These are phyloP conservation scores for Neotragus moschatus DNA, from an alignment of 2,113 vertebrate genomes.

Conservation along the genomic window DNA sequence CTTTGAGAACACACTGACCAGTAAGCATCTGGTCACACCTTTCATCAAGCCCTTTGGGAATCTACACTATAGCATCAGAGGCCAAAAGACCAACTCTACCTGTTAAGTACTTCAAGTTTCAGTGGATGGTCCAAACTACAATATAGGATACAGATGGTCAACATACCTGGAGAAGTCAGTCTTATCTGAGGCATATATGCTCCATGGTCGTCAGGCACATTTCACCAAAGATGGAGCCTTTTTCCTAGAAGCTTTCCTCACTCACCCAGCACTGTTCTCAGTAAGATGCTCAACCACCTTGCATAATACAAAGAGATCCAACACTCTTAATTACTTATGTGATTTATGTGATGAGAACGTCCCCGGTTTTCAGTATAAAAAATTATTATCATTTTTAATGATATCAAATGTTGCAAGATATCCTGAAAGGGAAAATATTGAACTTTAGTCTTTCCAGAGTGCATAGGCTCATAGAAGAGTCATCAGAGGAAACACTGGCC, in stretches of 20 bases:
- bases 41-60: not conserved
- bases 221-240: not conserved
- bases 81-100: not conserved
- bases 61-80: not conserved
- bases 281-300: not conserved
- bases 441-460: not conserved
- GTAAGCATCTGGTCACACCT: not conserved
- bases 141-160: not conserved
- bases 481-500: not conserved
- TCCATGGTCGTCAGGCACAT: not conserved
- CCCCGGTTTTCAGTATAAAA: not conserved
- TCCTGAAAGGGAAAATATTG: not conserved
- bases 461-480: fast-evolving
- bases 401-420: not conserved
- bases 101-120: not conserved
- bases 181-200: not conserved
- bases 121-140: not conserved
- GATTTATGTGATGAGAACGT: not conserved
- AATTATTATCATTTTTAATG: not conserved
- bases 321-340: not conserved
- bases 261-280: not conserved
- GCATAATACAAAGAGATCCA: not conserved
- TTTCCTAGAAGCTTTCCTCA: not conserved
- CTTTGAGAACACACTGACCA: not conserved
- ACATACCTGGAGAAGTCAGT: not conserved